A percentile compares a stretch with the other conserved stretches of the same genome.
Evolutionary conservation across 2,888 invertebrate genomes (phyloP).

Genomic region (Agelastica alni): DNA sequence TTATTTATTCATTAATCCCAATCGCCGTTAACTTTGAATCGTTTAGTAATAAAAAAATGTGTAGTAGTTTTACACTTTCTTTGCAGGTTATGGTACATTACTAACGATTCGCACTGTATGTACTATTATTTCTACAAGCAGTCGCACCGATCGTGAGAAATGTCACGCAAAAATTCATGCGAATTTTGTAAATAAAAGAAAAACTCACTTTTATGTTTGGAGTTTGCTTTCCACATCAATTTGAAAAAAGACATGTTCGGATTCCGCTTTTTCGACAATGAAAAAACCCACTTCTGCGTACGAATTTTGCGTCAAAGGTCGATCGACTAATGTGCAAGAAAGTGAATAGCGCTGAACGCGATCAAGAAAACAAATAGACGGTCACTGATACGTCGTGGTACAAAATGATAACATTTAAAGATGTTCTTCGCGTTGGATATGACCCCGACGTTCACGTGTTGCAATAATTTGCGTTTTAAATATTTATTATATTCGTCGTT

Average conservation of each 20-base stretch:
- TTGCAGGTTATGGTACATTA: no score
- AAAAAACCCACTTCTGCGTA: neutral
- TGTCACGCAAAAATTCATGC: no score
- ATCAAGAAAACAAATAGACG: neutral
- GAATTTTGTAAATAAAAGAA: no score
- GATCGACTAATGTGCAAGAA: neutral
- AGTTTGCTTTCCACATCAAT: neutral
- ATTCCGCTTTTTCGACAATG: neutral
- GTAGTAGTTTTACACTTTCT: no score
- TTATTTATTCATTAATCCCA: no score
- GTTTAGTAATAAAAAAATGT: no score
- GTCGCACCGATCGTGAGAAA: no score
- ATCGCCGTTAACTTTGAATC: neutral
- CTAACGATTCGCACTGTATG: no score
- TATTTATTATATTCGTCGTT: no score
- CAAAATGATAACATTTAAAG: conserved; percentile 1
- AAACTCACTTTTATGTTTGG: conserved; percentile 2
- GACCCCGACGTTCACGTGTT: neutral
- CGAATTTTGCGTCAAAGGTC: neutral
- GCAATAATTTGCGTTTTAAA: conserved; percentile 10
- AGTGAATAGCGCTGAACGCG: neutral
- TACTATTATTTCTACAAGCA: no score
- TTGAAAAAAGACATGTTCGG: conserved; percentile 3
- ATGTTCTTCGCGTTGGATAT: conserved; percentile 1
- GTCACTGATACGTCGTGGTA: conserved; percentile 8